Percentiles rank a stretch among this genome's conserved stretches.
phyloP scores from a whole-genome alignment of 2,888 invertebrate species.

The Balanococcus diminutus region DNA sequence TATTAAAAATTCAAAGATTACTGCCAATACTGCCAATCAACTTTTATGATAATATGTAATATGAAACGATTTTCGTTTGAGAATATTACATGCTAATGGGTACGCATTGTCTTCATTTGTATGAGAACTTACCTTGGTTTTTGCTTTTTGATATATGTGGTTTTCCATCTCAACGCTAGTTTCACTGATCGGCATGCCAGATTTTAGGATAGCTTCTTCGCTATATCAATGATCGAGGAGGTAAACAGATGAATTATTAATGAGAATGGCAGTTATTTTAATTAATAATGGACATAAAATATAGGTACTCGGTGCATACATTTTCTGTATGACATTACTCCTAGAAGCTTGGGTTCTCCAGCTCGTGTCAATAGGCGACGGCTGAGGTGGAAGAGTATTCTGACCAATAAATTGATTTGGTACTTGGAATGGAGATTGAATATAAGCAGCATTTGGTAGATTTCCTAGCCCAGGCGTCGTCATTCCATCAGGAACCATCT shows the following conservation, averaged over 20 bases:
- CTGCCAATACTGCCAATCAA: neutral
- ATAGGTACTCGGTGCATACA: constrained; percentile 72
- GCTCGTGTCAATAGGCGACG: constrained; percentile 64
- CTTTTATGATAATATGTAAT: neutral
- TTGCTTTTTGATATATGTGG: constrained; percentile 90
- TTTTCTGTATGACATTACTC: constrained; percentile 84
- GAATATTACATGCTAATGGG: neutral
- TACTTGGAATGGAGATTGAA: constrained; percentile 63
- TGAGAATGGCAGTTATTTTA: neutral
- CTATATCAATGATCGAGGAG: constrained; percentile 65
- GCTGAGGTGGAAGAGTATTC: constrained; percentile 75
- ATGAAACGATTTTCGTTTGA: neutral
- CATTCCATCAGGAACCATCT: constrained; percentile 59
- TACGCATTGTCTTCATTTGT: neutral
- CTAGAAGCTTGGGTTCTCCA: constrained; percentile 82
- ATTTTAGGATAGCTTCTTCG: constrained; percentile 84
- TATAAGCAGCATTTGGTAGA: constrained; percentile 61
- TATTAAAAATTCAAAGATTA: neutral
- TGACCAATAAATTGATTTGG: constrained; percentile 79
- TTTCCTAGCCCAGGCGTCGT: constrained; percentile 64
- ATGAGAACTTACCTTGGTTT: constrained; percentile 67
- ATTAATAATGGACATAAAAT: neutral
- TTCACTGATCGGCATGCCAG: constrained; percentile 81
- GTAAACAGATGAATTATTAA: neutral
- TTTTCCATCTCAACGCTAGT: constrained; percentile 93